Base-by-base conservation (phyloP, 2,888 invertebrate genomes). In the Lutraria lutraria region DNA sequence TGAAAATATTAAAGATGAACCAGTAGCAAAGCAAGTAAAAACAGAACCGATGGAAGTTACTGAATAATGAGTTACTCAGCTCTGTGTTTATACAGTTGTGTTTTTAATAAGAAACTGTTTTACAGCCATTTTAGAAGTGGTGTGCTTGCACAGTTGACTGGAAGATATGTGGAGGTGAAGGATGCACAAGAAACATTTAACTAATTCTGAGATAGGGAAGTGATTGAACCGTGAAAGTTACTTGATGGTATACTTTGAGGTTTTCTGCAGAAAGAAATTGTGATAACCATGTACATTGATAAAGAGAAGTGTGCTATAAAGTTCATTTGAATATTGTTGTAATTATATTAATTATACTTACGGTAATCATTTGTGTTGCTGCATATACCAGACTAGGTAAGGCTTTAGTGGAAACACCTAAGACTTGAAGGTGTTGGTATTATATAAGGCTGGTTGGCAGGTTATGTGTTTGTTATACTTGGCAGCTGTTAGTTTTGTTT, bases 21-120 rank as follows among this genome's bases (percentile, higher is more conserved):
- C 91, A 43, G 43, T 85, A 60, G 81, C 89, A 25, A 94, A 94
- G 91, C 92, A 91, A 87, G 85, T 94, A 29, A 94, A 94, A 87
- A 79, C 91, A 29, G 94, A 94, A 85, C 82, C 91, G 43, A 84
- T 89, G 83, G 93, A 91, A 13, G 90, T 80, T 25, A 56, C 85
- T 83, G 90, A 90, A 79, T 90, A 91, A 72, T 84, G 19, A 63
- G 43, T 52, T 29, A 83, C 54, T 29, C 6, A 53, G 54, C 54
- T 81, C 25, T 29, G 29, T 83, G 54, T 54, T 54, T 54, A 60
- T 60, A 29, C 60, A 25, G 82, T 25, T 19, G 19, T 76, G 76
- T 31, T 76, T 76, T 76, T 76, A 76, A 76, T 31, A 34, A 76
- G 76, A 76, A 76, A 76, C 76, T 31, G 76, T 76, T 76, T 31